These are phyloP conservation scores for Octopus bimaculoides DNA, from an alignment of 1,140 invertebrate species.

Conservation along the genomic window DNA sequence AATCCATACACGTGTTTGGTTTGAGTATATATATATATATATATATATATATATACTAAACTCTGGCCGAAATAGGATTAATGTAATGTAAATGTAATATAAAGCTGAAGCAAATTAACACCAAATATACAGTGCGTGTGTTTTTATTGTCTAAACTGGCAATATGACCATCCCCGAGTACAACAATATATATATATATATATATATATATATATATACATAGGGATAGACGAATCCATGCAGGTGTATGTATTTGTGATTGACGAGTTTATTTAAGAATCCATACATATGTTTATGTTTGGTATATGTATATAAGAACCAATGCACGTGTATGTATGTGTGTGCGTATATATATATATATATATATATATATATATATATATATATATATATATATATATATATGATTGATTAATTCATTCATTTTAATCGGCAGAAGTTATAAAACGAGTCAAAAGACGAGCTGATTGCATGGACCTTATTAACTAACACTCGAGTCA, in stretches of 20 bases:
- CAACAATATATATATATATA: conserved; percentile 1
- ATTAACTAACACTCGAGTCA: too few relatives aligned
- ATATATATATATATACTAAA: neutral
- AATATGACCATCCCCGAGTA: too few relatives aligned
- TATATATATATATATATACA: neutral
- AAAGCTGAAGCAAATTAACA: too few relatives aligned
- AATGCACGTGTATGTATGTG: neutral
- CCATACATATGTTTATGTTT: neutral
- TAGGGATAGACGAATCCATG: neutral
- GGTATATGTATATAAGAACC: neutral
- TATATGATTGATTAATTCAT: neutral
- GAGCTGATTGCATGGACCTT: too few relatives aligned
- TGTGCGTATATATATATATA: neutral
- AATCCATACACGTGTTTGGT: too few relatives aligned
- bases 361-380: neutral
- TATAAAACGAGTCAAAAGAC: too few relatives aligned
- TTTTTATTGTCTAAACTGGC: too few relatives aligned
- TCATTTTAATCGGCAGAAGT: too few relatives aligned
- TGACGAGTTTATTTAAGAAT: neutral
- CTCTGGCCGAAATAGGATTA: too few relatives aligned
- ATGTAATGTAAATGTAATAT: too few relatives aligned
- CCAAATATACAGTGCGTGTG: too few relatives aligned
- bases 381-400: neutral
- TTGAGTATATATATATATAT: neutral
- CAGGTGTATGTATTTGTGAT: neutral